Evolutionary conservation across 2,888 invertebrate species (phyloP).

Genomic region (Sipunculus nudus): DNA sequence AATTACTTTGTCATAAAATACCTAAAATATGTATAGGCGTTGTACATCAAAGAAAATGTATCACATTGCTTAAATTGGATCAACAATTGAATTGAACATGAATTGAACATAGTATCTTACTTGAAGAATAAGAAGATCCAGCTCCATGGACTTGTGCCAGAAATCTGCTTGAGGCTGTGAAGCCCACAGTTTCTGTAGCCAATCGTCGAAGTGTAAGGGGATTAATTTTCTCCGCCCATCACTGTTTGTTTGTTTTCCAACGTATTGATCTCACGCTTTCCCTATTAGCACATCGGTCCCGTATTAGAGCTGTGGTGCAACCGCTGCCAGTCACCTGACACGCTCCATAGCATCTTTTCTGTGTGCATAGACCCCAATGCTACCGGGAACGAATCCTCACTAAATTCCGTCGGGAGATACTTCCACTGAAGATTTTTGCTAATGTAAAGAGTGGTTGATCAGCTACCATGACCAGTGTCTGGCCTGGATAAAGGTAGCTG

Average conservation of each 20-base stretch:
- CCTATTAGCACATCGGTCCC: slow-evolving; percentile 5
- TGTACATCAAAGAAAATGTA: not conserved
- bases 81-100: too few species aligned
- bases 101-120: too few species aligned
- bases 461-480: slow-evolving; percentile 6
- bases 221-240: too few species aligned
- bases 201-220: slow-evolving; percentile 12
- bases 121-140: slow-evolving; percentile 15
- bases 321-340: slow-evolving; percentile 25
- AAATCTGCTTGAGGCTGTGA: slow-evolving; percentile 8
- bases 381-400: slow-evolving; percentile 17
- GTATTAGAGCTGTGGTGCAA: slow-evolving; percentile 16
- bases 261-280: slow-evolving; percentile 3
- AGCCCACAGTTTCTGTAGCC: not conserved
- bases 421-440: slow-evolving; percentile 16
- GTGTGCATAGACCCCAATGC: slow-evolving; percentile 13
- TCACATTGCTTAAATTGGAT: not conserved
- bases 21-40: not conserved
- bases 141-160: slow-evolving; percentile 17
- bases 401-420: not conserved
- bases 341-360: slow-evolving; percentile 18
- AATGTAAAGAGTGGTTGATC: slow-evolving; percentile 14
- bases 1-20: not conserved
- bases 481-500: slow-evolving; percentile 8
- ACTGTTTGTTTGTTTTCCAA: not conserved